Percentiles rank a stretch among this genome's conserved stretches.
Conservation (phyloP, 2,888 invertebrate species). For the Cordilura impudica region DNA sequence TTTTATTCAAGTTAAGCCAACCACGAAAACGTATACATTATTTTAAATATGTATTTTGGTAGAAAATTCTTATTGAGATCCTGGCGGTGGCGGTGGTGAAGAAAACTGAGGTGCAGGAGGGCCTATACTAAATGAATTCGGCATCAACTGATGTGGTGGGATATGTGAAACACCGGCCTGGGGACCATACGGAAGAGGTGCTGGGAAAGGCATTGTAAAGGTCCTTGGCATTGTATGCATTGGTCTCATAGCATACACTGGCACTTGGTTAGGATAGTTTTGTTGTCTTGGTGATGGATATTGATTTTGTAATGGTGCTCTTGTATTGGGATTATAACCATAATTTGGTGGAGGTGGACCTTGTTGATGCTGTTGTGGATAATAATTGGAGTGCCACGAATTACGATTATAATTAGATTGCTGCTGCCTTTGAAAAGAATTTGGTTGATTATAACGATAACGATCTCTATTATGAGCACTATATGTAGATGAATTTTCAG, state of each 20-base stretch:
- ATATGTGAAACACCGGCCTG: background rate
- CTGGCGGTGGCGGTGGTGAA: constrained; percentile 62
- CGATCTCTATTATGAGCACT: constrained; percentile 62
- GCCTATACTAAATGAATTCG: constrained; percentile 34
- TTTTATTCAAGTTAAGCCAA: background rate
- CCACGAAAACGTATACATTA: background rate
- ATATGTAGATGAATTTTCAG: constrained; percentile 17
- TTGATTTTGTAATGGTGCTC: constrained; percentile 6
- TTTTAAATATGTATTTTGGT: constrained; percentile 10
- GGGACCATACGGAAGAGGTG: constrained; percentile 45
- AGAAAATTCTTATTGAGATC: constrained; percentile 47
- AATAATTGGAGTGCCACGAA: constrained; percentile 76
- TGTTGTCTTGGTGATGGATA: constrained; percentile 8
- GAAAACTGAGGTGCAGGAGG: constrained; percentile 41
- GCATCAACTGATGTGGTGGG: constrained; percentile 4
- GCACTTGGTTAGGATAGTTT: constrained; percentile 28
- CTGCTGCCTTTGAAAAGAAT: constrained; percentile 45
- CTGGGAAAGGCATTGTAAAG: constrained; percentile 33
- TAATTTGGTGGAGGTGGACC: constrained; percentile 27
- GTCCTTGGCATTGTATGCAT: constrained; percentile 21
- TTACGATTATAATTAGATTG: constrained; percentile 70
- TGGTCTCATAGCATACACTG: constrained; percentile 39
- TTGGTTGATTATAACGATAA: constrained; percentile 42
- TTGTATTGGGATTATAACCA: background rate
- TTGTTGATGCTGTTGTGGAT: constrained; percentile 66